These are phyloP conservation scores for Nicator chloris DNA, from an alignment of 2,113 vertebrate species.

Conservation along the genomic window DNA sequence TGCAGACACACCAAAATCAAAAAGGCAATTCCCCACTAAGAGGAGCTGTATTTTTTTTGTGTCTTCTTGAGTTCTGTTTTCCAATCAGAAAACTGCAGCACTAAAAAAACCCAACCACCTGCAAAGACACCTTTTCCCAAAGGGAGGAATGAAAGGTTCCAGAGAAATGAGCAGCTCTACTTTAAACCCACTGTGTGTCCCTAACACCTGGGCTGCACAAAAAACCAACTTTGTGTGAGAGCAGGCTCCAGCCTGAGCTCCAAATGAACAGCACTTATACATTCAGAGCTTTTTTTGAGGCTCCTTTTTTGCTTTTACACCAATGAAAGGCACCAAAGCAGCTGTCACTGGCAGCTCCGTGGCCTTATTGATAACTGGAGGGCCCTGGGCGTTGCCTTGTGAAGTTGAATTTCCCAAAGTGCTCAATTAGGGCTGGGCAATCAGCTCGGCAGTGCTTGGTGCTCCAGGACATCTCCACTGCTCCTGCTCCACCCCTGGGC, in stretches of 20 bases:
- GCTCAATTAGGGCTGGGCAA: conserved; percentile 54
- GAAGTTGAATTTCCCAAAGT: conserved; percentile 69
- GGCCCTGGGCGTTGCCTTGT: conserved; percentile 14
- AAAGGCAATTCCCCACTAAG: neutral
- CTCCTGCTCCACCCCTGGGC: neutral
- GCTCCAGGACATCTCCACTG: conserved; percentile 41
- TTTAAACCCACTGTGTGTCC: neutral
- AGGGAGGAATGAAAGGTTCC: neutral
- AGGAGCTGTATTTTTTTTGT: neutral
- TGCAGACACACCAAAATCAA: neutral
- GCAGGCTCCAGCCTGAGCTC: neutral
- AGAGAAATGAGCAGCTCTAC: neutral
- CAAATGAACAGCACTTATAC: neutral
- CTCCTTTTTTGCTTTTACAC: neutral
- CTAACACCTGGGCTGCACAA: neutral
- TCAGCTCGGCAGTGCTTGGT: neutral
- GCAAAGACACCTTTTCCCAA: neutral
- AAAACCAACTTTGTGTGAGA: neutral
- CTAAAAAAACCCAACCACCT: neutral
- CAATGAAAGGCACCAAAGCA: conserved; percentile 51
- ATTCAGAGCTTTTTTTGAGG: neutral
- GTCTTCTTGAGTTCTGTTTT: neutral
- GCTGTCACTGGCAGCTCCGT: conserved; percentile 29
- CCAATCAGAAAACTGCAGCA: neutral
- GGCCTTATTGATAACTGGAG: conserved; percentile 50